A percentile compares a stretch with the other conserved stretches of the same genome.
Evolutionary conservation across 2,888 invertebrate species (phyloP).

Genomic region (Hololepta plana): DNA sequence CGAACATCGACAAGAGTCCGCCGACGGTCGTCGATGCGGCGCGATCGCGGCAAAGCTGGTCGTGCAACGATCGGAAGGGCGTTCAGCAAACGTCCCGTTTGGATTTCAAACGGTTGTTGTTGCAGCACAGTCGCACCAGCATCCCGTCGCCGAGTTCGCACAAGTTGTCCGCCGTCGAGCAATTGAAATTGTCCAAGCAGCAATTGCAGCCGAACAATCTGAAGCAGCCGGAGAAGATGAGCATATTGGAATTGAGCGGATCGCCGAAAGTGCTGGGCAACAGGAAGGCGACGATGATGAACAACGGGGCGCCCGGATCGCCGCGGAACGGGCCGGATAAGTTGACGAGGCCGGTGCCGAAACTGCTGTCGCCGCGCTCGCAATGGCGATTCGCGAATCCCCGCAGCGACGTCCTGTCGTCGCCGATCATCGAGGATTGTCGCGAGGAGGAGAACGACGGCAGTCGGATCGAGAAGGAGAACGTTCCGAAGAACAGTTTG

Average conservation of each 20-base stretch:
- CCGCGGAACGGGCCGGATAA: conserved; percentile 25
- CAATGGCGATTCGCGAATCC: conserved; percentile 58
- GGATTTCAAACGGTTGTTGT: conserved; percentile 65
- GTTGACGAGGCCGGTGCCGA: conserved; percentile 25
- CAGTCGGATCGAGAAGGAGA: conserved; percentile 37
- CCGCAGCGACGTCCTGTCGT: conserved; percentile 67
- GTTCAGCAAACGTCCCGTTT: conserved; percentile 55
- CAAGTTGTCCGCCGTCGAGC: conserved; percentile 61
- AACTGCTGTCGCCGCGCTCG: conserved; percentile 49
- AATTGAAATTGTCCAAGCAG: conserved; percentile 49
- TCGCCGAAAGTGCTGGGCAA: conserved; percentile 50
- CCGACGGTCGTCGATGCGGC: conserved; percentile 20
- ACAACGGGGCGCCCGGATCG: conserved; percentile 35
- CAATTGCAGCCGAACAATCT: conserved; percentile 18
- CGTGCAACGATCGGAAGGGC: conserved; percentile 46
- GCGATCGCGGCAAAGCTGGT: conserved; percentile 28
- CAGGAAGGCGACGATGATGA: conserved; percentile 34
- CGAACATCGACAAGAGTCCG: conserved; percentile 23
- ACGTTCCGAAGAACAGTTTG: conserved; percentile 10
- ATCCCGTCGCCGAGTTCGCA: conserved; percentile 36
- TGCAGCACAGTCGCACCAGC: conserved; percentile 54
- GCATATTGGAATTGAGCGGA: conserved; percentile 49
- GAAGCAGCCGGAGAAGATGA: conserved; percentile 30
- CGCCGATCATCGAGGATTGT: conserved; percentile 71
- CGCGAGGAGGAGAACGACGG: conserved; percentile 58